Evolutionary conservation across 2,888 invertebrate genomes (phyloP).

Genomic region (Caenorhabditis sp.): DNA sequence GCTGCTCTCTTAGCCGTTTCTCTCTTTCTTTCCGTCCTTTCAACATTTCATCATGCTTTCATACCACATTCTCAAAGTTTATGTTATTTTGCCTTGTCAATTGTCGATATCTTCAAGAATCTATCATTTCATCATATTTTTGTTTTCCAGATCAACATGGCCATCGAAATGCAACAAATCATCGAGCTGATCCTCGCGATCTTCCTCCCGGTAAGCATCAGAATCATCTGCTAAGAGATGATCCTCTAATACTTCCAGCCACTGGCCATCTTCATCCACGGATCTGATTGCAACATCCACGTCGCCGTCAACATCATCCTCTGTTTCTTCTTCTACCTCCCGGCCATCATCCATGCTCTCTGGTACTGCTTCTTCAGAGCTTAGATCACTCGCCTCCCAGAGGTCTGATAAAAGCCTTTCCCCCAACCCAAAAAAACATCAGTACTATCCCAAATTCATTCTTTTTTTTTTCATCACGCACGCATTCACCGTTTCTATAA

Average conservation of each 20-base stretch:
- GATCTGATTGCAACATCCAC: constrained; percentile 79
- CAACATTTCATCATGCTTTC: background rate
- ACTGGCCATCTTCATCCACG: constrained; percentile 80
- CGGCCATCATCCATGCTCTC: constrained; percentile 78
- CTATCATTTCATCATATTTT: background rate
- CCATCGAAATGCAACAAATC: constrained; percentile 79
- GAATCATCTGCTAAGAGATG: background rate
- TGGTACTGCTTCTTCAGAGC: constrained; percentile 80
- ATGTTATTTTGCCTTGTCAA: too few species aligned
- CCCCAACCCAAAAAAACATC: constrained; percentile 26
- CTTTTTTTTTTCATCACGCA: constrained; percentile 9
- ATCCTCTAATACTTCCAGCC: constrained; percentile 67
- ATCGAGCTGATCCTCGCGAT: constrained; percentile 81
- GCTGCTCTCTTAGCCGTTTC: background rate
- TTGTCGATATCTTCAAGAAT: too few species aligned
- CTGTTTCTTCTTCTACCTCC: constrained; percentile 78
- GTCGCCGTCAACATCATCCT: constrained; percentile 78
- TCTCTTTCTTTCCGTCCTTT: background rate
- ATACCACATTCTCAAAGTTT: too few species aligned
- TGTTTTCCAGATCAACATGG: constrained; percentile 66
- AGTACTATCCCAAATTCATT: background rate
- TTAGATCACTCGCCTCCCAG: constrained; percentile 51
- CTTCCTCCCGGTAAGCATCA: constrained; percentile 77
- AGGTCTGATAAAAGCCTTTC: constrained; percentile 7
- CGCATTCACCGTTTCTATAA: constrained; percentile 51